Conservation (phyloP, 2,113 vertebrate species). For the Dendrocopos noguchii region DNA sequence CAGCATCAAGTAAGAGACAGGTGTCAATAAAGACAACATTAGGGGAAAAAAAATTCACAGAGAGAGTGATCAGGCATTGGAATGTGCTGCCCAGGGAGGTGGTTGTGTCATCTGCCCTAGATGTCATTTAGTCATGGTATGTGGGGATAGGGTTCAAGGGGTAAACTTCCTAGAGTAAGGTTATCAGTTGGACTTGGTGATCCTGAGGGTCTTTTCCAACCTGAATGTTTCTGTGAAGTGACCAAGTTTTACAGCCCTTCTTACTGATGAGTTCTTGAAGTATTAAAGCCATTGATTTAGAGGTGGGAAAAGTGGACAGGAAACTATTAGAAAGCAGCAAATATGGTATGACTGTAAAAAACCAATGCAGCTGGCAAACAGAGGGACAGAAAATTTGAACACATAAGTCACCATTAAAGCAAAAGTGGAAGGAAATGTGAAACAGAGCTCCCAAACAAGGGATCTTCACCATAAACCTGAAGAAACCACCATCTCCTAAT, state of each 20-base stretch:
- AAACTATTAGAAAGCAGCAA: constrained; percentile 59
- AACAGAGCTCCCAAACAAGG: not conserved
- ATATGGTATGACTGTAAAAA: constrained; percentile 62
- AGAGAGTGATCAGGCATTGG: too few relatives aligned
- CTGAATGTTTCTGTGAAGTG: not conserved
- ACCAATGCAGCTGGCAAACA: constrained; percentile 55
- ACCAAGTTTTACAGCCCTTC: constrained; percentile 37
- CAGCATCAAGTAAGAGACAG: constrained; percentile 7
- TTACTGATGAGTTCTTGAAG: constrained; percentile 33
- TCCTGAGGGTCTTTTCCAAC: too few relatives aligned
- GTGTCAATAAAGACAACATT: not conserved
- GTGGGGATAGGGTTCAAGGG: too few relatives aligned
- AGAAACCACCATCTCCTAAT: not conserved
- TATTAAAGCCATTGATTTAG: constrained; percentile 61
- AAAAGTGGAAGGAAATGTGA: not conserved
- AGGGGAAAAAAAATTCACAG: too few relatives aligned
- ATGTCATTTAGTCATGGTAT: too few relatives aligned
- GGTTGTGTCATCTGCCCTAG: too few relatives aligned
- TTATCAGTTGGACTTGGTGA: too few relatives aligned
- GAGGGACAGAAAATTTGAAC: not conserved
- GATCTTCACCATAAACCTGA: not conserved
- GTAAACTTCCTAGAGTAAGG: too few relatives aligned
- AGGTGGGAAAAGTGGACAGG: not conserved
- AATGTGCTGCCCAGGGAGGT: too few relatives aligned
- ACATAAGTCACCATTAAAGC: constrained; percentile 16